Evolutionary conservation across 2,113 vertebrate species (phyloP), one percentile per base, ranked within the genome.

Genomic region (Paradoxurus hermaphroditus): DNA sequence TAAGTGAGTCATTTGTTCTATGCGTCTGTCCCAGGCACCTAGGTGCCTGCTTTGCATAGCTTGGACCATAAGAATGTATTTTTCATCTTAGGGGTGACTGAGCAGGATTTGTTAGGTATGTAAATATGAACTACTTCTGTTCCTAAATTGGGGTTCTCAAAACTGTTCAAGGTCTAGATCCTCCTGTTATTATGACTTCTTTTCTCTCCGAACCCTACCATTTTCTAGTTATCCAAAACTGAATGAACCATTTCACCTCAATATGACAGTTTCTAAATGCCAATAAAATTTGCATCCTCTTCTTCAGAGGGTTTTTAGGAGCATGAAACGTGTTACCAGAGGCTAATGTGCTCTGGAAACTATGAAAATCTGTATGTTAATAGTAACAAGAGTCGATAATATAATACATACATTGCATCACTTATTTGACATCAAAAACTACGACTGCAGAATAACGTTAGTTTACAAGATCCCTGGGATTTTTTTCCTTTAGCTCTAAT

Each of bases 1-100:
- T 91, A 81, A 96, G 84, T 94, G 72, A 94, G 65, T 90, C 56
- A 65, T 95, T 96, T 97, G 12, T 78, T 94, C 51, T 94, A 31
- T 0, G 0, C 27, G 51, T 92, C 34, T 83, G 23, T 95, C 67
- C 65, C 67, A 90, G 70, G 59, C 68, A 63, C 15, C 11, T 36
- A 36, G 39, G 29, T 79, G 39, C 53, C 44, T 27, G 14, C 8
- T 90, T 73, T 89, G 39, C 41, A 39, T 12, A 81, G 29, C 23
- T 56, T 77, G 27, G 36, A 51, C 63, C 16, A 12, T 5, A 62
- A 46, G 25, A 86, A 91, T 12, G 2, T 63, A 89, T 73, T 86
- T 25, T 67, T 68, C n/a, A n/a, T 77, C 36, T 62, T 49, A 73
- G 41, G 7, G 8, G 44, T 7, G 19, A 93, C 31, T 13, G 21